Evolutionary conservation across 2,888 invertebrate species (phyloP).

Genomic region (Dicroscelio sp.): DNA sequence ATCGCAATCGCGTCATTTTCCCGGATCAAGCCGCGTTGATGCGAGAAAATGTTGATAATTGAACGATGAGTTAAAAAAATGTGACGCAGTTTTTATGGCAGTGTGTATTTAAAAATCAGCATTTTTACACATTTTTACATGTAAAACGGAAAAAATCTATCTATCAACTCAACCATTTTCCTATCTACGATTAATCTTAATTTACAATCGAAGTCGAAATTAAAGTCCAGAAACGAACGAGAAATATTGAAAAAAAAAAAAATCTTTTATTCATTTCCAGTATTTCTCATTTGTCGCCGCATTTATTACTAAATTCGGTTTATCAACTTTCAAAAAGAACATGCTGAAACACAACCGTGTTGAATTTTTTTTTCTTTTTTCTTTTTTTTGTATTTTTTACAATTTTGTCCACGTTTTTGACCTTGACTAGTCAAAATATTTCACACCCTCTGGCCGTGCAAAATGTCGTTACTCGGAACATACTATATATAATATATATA

Average conservation of each 20-base stretch:
- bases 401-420: conserved; percentile 5
- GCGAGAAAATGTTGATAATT: too few species aligned
- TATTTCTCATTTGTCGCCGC: neutral
- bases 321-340: conserved; percentile 54
- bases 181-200: conserved; percentile 22
- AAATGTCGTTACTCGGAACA: conserved; percentile 46
- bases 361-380: neutral
- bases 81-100: conserved; percentile 66
- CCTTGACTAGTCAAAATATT: conserved; percentile 61
- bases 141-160: conserved; percentile 53
- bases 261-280: neutral
- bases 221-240: too few species aligned
- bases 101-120: conserved; percentile 68
- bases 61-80: too few species aligned
- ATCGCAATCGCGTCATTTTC: conserved; percentile 21
- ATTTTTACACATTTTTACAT: conserved; percentile 67
- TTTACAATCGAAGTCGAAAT: conserved; percentile 43
- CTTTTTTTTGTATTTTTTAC: neutral
- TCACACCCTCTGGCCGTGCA: conserved; percentile 54
- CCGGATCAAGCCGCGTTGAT: neutral
- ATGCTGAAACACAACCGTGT: conserved; percentile 37
- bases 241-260: conserved; percentile 16
- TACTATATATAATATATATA: conserved; percentile 53
- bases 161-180: conserved; percentile 34
- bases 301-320: conserved; percentile 47